Percentiles rank a stretch among this genome's conserved stretches.
Conservation (phyloP, 2,888 invertebrate species). For the Monochamus alternatus region DNA sequence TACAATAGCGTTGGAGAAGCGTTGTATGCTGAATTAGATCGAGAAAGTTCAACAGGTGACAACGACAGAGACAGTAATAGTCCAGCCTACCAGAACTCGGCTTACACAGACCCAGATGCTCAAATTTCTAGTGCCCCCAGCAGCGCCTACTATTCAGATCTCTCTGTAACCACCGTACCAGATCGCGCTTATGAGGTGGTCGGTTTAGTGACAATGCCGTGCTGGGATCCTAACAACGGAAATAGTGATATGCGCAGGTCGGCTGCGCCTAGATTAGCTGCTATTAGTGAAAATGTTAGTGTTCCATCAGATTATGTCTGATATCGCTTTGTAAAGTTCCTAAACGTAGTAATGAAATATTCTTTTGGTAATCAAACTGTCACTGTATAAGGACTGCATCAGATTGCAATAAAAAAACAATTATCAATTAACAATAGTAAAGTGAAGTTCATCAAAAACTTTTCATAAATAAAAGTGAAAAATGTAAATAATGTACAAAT, state of each 20-base stretch:
- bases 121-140: conserved; percentile 79
- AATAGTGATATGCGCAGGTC: conserved; percentile 68
- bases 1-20: conserved; percentile 76
- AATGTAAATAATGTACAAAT: conserved; percentile 47
- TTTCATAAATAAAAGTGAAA: neutral
- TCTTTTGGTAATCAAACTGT: neutral
- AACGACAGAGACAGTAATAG: conserved; percentile 63
- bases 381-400: no score
- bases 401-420: no score
- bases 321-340: conserved; percentile 35
- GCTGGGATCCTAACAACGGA: conserved; percentile 67
- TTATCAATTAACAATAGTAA: no score
- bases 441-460: no score
- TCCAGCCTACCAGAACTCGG: conserved; percentile 83
- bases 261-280: conserved; percentile 68
- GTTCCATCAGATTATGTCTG: conserved; percentile 77
- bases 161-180: conserved; percentile 74
- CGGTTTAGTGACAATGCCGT: conserved; percentile 73
- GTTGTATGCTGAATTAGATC: conserved; percentile 81
- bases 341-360: no score
- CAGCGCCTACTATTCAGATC: conserved; percentile 83
- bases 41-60: conserved; percentile 68
- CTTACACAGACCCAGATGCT: conserved; percentile 76
- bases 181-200: conserved; percentile 78
- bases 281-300: conserved; percentile 75